Base-by-base conservation (phyloP, 2,888 invertebrate genomes). In the Sisyra terminalis region DNA sequence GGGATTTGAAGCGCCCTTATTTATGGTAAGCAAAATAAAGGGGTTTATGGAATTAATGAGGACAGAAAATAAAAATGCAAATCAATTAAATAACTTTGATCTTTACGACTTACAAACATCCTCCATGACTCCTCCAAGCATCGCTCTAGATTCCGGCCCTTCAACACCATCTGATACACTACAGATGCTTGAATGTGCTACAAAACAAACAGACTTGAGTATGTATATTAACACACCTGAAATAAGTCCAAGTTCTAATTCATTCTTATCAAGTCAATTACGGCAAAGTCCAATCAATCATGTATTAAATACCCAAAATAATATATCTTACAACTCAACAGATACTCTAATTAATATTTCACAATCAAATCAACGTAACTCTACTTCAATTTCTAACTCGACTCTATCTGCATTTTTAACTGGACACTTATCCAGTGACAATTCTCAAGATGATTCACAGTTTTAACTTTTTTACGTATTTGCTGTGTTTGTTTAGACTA, bases 1-100 rank as follows among this genome's bases (percentile, higher is more conserved):
- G 45, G 84, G 84, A 1, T 86, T 86, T 55, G 73, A 74, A 56
- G 78, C 79, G 1, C 85, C 85, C 8, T 67, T 71, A 15, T 80
- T 79, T 60, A 78, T 86, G 70, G 54, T 81, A 29, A 68, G 72
- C 46, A 86, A 86, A 63, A 80, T 85, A 56, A 75, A 75, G 50
- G 61, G 67, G 1, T 80, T 76, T 54, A 75, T 83, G 52, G 63
- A 64, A 40, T 56, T 60, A 44, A 58, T 62, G 11, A 52, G 60
- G 42, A 63, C 58, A 42, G 65, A 64, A 48, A 53, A 52, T 30
- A 58, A 54, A 45, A 45, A 48, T n/a, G 34, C 32, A 17, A 43
- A 45, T 6, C 51, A 53, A 30, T 53, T 50, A 14, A 43, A 44
- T 29, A 41, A 32, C 35, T 51, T 57, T 32, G 59, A 59, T 48